Evolutionary conservation across 2,797 vertebrate species (phyloP), one percentile per base, ranked within the genome.

Genomic region (Tapera naevia): DNA sequence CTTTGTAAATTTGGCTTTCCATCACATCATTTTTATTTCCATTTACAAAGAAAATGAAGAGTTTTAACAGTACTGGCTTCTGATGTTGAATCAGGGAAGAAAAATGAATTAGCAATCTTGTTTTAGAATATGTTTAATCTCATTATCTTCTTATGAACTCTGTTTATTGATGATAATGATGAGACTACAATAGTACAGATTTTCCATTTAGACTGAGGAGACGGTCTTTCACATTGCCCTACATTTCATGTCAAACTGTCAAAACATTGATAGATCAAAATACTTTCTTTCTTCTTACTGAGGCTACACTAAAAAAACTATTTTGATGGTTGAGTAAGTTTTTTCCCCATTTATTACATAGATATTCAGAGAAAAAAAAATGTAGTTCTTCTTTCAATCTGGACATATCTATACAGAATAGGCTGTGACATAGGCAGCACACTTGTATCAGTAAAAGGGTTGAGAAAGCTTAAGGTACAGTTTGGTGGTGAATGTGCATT

Each of bases 41-140:
- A 32, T 24, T 48, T 67, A 24, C 37, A 35, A 69, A 51, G 5
- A 81, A 11, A 80, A n/a, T 5, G 0, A 82, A 43, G 11, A 45
- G 4, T 21, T 92, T 73, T 45, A 88, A 37, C 8, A 24, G 11
- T 54, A 80, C 1, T 35, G 4, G 10, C 74, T 83, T 84, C 50
- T 51, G 25, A 57, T 53, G 2, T 17, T 70, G 56, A 76, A 62
- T 64, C 0, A 53, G 10, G 24, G 17, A 25, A 70, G 12, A 62
- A 51, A 88, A 75, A 62, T 2, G 1, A 0, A 3, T 72, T 76
- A 1, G 3, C 13, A 25, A 4, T 27, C 81, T 60, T 1, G 1
- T 41, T 92, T 90, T 41, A 73, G 23, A 76, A 1, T 3, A 25
- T 25, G 6, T 66, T 89, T 80, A 78, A 74, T 89, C 33, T 73